These are phyloP conservation scores for Oophaga pumilio DNA, from an alignment of 2,113 vertebrate species.

Conservation along the genomic window DNA sequence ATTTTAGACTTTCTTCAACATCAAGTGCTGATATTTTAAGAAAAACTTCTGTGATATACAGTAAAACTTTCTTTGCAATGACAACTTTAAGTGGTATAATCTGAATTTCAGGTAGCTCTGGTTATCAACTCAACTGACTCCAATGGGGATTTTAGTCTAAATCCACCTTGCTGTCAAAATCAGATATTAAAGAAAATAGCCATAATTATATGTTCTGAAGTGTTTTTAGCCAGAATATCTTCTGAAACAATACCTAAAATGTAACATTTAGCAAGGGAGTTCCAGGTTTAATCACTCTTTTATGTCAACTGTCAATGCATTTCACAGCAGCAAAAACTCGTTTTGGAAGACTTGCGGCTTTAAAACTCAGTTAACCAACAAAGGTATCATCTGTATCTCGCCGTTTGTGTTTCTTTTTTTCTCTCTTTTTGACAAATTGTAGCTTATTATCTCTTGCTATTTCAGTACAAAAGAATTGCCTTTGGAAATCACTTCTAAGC, in stretches of 20 bases:
- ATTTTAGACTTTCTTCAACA: background rate
- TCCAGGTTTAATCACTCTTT: slow-evolving; percentile 24
- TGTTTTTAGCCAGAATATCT: slow-evolving; percentile 21
- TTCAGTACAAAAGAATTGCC: slow-evolving; percentile 52
- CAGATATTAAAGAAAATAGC: slow-evolving; percentile 35
- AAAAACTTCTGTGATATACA: background rate
- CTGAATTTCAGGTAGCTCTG: slow-evolving; percentile 6
- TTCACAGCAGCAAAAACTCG: background rate
- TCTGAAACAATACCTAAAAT: slow-evolving; percentile 16
- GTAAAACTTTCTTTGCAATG: background rate
- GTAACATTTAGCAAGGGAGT: slow-evolving; percentile 13
- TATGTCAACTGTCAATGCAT: slow-evolving; percentile 7
- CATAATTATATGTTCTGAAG: slow-evolving; percentile 37
- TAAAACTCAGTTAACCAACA: slow-evolving; percentile 50
- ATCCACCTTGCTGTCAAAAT: slow-evolving; percentile 33
- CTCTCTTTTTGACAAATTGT: slow-evolving; percentile 45
- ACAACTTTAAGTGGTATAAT: slow-evolving; percentile 27
- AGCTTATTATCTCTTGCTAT: slow-evolving; percentile 53
- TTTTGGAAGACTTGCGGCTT: slow-evolving; percentile 36
- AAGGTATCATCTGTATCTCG: slow-evolving; percentile 47
- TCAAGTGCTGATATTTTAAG: background rate
- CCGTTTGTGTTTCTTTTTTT: slow-evolving; percentile 21
- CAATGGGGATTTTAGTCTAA: background rate
- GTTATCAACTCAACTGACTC: slow-evolving; percentile 26
- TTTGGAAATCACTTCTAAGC: slow-evolving; percentile 52